Evolutionary conservation across 2,888 invertebrate species (phyloP).

Genomic region (Abscondita cerata): DNA sequence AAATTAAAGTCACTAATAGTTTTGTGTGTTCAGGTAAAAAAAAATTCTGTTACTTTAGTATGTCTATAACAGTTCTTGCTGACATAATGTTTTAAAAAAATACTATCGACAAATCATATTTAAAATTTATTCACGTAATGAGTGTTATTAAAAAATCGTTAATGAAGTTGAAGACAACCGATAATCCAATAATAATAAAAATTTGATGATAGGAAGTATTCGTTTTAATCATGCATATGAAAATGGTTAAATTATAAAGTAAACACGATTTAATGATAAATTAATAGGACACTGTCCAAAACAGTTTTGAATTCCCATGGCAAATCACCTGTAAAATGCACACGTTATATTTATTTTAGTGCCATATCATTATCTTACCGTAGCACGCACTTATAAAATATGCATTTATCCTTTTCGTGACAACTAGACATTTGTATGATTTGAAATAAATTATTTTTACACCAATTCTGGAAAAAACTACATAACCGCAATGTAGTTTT

Average conservation of each 20-base stretch:
- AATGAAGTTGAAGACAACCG: no score
- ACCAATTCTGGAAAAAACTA: conserved; percentile 27
- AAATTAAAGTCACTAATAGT: no score
- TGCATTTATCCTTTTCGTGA: conserved; percentile 43
- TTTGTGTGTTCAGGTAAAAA: no score
- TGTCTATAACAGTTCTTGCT: no score
- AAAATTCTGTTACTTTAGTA: no score
- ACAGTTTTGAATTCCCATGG: conserved; percentile 48
- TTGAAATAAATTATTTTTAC: conserved; percentile 42
- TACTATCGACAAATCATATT: no score
- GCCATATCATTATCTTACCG: conserved; percentile 50
- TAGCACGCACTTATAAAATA: conserved; percentile 50
- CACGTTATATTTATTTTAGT: conserved; percentile 52
- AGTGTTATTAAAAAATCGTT: no score
- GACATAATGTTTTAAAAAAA: no score
- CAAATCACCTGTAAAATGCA: conserved; percentile 52
- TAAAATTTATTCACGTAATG: no score
- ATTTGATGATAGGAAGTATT: no score
- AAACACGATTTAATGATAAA: conserved; percentile 31
- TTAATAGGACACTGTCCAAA: conserved; percentile 32
- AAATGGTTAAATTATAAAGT: conserved; percentile 8
- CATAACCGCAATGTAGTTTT: conserved; percentile 8
- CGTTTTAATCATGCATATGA: conserved; percentile 5
- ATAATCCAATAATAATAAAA: no score
- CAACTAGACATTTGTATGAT: conserved; percentile 42